Evolutionary conservation across 2,797 vertebrate species (phyloP), one percentile per base, ranked within the genome.

Genomic region (Jordanella pulchra): DNA sequence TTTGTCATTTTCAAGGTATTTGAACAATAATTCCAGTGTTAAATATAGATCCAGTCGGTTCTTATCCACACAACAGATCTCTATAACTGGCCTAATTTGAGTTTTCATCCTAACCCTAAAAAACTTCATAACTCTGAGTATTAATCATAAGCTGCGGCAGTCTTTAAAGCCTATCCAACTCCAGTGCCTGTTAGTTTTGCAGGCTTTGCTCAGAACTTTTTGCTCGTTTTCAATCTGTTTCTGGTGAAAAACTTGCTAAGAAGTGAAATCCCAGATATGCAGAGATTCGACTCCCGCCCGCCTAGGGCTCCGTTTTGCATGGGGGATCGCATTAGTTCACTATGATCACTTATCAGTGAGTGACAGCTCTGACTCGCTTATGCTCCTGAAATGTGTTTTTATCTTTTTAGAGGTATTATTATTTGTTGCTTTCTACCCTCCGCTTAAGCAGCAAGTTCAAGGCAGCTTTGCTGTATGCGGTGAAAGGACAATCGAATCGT

Each of bases 401-500:
- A 79, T 89, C 83, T 83, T 84, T 79, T 80, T 71, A 66, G 78
- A 78, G 69, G 73, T 80, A 80, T 91, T 86, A 86, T 90, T 90
- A 88, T 94, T 93, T 93, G 92, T 90, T 91, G 82, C 91, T 85
- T 94, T 89, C 89, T 83, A 89, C 89, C 90, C 86, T 81, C 66
- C 76, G 4, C 86, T 79, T 86, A 84, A 90, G 89, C 87, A 84
- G 71, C 35, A 71, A 93, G 91, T 92, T 92, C 84, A 91, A 94
- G 92, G 80, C 92, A 95, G 92, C 91, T 93, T 86, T 65, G 84
- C 91, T 88, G 87, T 91, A 90, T 93, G 87, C 74, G 87, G 93
- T 93, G 92, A 94, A 94, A 96, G 95, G 94, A 95, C 89, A 88
- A 95, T 94, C 94, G 96, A 94, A 96, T 95, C 93, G 93, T 93